Evolutionary conservation across 2,113 vertebrate species (phyloP), one percentile per base, ranked within the genome.

Genomic region (Synodontis membranacea): DNA sequence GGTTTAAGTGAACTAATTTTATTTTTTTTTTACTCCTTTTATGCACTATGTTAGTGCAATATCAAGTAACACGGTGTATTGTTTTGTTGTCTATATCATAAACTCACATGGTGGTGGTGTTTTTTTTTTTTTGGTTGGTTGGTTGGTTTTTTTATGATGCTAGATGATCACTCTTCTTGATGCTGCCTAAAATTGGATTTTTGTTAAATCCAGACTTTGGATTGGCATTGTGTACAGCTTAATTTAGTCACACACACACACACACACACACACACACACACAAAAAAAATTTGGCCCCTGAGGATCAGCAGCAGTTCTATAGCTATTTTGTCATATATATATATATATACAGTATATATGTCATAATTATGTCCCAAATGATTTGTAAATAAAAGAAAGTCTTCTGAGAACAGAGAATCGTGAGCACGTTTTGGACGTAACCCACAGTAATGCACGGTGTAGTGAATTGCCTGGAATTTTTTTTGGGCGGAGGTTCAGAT

Each of bases 21-120:
- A n/a, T n/a, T n/a, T n/a, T n/a, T n/a, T n/a, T 75, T 82, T 68
- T 39, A 34, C 21, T 79, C 10, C 42, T 90, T 91, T 94, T 97
- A 97, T 91, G 97, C 97, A 99, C 97, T 99, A 98, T 95, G 94
- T 99, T 98, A 99, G 97, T 98, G 97, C 97, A 95, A 92, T 88
- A 92, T 87, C 9, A 62, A 79, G 74, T 78, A 79, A 39, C 37
- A 56, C n/a, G 44, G 78, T 81, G 62, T 44, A 34, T 50, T 17
- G 50, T 74, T 44, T 82, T 42, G 44, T 58, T 66, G 23, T 31
- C 62, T 76, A 42, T 46, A 50, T 75, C 50, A 44, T 83, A 74
- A 72, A 62, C 21, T 37, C 75, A 62, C 37, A 50, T 21, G 72
- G 82, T 25, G 42, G 31, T 83, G 80, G 62, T 86, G 75, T 82